Conservation (phyloP, 2,888 invertebrate species). For the Sinopyrophorus schimmeli region DNA sequence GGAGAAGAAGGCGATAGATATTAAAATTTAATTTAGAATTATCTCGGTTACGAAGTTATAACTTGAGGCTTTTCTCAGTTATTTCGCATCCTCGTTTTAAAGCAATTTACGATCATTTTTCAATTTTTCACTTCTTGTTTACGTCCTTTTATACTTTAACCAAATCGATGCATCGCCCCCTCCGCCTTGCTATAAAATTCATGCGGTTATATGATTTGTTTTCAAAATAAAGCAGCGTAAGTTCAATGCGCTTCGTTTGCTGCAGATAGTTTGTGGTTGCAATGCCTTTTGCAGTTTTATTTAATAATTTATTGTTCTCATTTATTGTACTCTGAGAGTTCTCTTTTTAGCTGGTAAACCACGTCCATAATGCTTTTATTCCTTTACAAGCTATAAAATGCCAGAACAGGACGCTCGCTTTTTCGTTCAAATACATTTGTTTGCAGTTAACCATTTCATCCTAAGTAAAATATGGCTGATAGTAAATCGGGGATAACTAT, state of each 20-base stretch:
- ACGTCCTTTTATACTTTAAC: conserved; percentile 7
- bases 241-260: conserved; percentile 18
- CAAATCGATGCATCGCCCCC: conserved; percentile 15
- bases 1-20: conserved; percentile 38
- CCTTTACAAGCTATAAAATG: conserved; percentile 18
- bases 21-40: conserved; percentile 49
- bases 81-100: conserved; percentile 5
- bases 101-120: conserved; percentile 21
- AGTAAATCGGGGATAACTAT: too few species aligned
- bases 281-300: conserved; percentile 31
- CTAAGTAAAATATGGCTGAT: too few species aligned
- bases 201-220: conserved; percentile 20
- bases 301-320: conserved; percentile 31
- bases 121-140: conserved; percentile 12
- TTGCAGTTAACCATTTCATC: too few species aligned
- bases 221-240: conserved; percentile 20
- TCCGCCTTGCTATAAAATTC: conserved; percentile 9
- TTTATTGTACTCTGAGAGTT: conserved; percentile 3
- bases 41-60: conserved; percentile 26
- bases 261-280: conserved; percentile 31
- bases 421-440: too few species aligned
- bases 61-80: conserved; percentile 11
- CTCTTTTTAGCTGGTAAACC: conserved; percentile 4
- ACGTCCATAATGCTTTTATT: conserved; percentile 12
- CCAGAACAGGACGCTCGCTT: too few species aligned